Evolutionary conservation across 1,140 invertebrate species (phyloP).

Genomic region (Pseudomyrmex dendroicus): DNA sequence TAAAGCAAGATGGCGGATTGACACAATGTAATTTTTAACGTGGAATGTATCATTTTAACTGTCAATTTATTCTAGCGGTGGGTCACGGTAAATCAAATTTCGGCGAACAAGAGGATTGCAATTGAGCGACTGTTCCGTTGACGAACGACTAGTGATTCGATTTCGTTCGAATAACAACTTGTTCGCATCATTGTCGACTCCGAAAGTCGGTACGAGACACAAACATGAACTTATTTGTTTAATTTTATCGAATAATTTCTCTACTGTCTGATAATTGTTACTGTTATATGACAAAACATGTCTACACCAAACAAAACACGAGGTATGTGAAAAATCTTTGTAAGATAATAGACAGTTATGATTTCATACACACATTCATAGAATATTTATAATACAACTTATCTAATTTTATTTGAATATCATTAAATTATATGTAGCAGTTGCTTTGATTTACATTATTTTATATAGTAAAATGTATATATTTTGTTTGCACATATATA

Average conservation of each 20-base stretch:
- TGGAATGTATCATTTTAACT: slow-evolving; percentile 61
- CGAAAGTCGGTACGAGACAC: slow-evolving; percentile 50
- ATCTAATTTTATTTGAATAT: too few relatives aligned
- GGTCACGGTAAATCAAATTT: slow-evolving; percentile 8
- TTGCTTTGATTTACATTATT: too few relatives aligned
- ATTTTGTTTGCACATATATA: too few relatives aligned
- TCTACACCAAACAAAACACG: slow-evolving; percentile 68
- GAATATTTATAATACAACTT: background rate
- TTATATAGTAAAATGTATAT: too few relatives aligned
- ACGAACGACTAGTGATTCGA: background rate
- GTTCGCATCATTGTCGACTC: background rate
- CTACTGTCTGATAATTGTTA: background rate
- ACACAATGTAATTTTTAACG: slow-evolving; percentile 65
- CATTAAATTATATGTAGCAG: too few relatives aligned
- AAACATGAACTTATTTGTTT: slow-evolving; percentile 49
- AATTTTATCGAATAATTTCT: slow-evolving; percentile 33
- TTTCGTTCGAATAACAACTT: background rate
- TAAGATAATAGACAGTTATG: slow-evolving; percentile 2
- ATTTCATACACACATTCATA: slow-evolving; percentile 11
- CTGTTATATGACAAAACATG: slow-evolving; percentile 55
- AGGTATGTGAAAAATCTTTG: slow-evolving; percentile 54
- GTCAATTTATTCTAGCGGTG: slow-evolving; percentile 25
- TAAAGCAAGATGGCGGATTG: slow-evolving; percentile 72
- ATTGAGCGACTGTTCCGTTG: background rate
- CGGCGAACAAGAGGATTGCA: background rate